These are phyloP conservation scores for Dascillus cervinus DNA, from an alignment of 2,888 invertebrate species.

Conservation along the genomic window DNA sequence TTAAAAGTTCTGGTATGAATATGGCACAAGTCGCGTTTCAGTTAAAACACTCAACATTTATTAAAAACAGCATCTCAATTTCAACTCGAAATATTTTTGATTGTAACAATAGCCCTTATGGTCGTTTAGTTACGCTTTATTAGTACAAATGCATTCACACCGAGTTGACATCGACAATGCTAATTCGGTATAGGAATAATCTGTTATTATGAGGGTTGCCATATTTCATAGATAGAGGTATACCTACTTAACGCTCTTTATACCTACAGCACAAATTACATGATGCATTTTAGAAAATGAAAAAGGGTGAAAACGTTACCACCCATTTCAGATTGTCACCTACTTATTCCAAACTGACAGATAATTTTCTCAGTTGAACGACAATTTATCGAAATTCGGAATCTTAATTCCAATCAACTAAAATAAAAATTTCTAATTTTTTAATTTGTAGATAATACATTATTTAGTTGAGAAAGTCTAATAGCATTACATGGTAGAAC, in stretches of 20 bases:
- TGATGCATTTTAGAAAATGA: conserved; percentile 18
- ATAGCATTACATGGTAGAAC: too few relatives aligned
- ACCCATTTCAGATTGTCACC: too few relatives aligned
- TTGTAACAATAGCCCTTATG: conserved; percentile 17
- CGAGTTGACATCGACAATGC: conserved; percentile 37
- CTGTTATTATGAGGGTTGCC: conserved; percentile 27
- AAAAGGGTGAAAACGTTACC: too few relatives aligned
- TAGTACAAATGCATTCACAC: conserved; percentile 35
- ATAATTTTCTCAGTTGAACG: too few relatives aligned
- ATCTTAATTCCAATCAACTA: too few relatives aligned
- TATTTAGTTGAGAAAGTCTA: too few relatives aligned
- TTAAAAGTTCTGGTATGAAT: too few relatives aligned
- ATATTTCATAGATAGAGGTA: conserved; percentile 23
- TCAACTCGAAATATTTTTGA: conserved; percentile 17
- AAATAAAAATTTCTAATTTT: too few relatives aligned
- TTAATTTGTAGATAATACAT: too few relatives aligned
- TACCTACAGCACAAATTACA: conserved; percentile 23
- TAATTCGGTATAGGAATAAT: conserved; percentile 37
- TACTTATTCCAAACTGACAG: too few relatives aligned
- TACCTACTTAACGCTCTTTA: conserved; percentile 22
- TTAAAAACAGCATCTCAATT: conserved; percentile 10
- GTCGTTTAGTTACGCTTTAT: conserved; percentile 38
- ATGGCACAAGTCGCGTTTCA: conserved; percentile 7
- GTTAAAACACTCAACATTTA: conserved; percentile 11
- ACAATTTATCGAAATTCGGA: too few relatives aligned